Conservation (phyloP, 30 jellyfish, hydroid and myxozoan genomes). For the Mastigias papua region DNA sequence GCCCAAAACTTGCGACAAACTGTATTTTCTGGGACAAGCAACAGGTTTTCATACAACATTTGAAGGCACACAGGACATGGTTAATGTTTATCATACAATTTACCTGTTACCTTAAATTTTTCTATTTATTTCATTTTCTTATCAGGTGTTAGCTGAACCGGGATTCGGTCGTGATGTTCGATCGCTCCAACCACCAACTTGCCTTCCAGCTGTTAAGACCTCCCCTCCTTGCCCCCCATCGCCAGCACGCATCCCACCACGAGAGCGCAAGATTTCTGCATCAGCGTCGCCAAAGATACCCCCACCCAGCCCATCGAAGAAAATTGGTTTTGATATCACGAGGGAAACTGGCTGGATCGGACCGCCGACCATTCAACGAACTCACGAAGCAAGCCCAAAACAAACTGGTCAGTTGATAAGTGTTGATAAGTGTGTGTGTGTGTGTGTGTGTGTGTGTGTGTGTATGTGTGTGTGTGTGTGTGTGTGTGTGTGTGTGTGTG, state of each 20-base stretch:
- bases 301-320: slow-evolving; percentile 50
- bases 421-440: too few species aligned
- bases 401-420: slow-evolving; percentile 45
- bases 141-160: slow-evolving; percentile 90
- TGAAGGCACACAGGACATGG: too few species aligned
- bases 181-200: slow-evolving; percentile 82
- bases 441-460: too few species aligned
- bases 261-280: slow-evolving; percentile 36
- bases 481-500: too few species aligned
- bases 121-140: too few species aligned
- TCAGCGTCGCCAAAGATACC: slow-evolving; percentile 43
- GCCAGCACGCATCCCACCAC: neutral
- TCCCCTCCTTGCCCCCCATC: neutral
- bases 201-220: slow-evolving; percentile 81
- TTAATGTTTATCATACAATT: too few species aligned
- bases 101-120: too few species aligned
- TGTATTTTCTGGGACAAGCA: too few species aligned
- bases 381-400: slow-evolving; percentile 71
- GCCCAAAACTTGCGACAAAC: too few species aligned
- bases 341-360: slow-evolving; percentile 43
- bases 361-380: slow-evolving; percentile 68
- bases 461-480: too few species aligned
- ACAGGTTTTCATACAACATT: too few species aligned
- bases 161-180: slow-evolving; percentile 97
- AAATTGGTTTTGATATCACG: slow-evolving; percentile 14